Base-by-base conservation (phyloP, 2,113 vertebrate genomes). In the Coptodon bakossiorum region DNA sequence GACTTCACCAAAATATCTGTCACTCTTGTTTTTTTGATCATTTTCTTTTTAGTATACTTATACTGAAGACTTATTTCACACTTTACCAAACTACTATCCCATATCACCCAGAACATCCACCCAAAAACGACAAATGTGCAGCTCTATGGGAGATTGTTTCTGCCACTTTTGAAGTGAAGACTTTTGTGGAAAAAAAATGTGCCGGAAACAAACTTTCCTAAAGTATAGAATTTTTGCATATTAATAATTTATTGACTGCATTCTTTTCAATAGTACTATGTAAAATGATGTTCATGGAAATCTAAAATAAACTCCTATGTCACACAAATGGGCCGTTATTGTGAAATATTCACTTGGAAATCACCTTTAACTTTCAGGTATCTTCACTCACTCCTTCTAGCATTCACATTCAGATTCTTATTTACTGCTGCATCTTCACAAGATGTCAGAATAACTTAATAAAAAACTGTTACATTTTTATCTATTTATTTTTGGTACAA, bases 131-230 rank as follows among this genome's bases (percentile, higher is more conserved):
- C 12, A 71, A 24, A 43, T 40, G 12, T 0, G 36, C 12, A 71
- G 7, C n/a, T 0, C 1, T 40, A 0, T 40, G 7, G 66, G 8
- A 9, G n/a, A 40, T 43, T 9, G 36, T 43, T 71, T 6, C 66
- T 43, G n/a, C 36, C 0, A 71, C 12, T 0, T 59, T 17, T 59
- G 7, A 17, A 27, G 56, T 31, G 0, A 63, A 63, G 9, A 34
- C 29, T 0, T 61, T 61, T 19, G 29, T 63, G 59, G 4, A 0
- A 1, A 31, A 57, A 29, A 27, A 57, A 34, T 6, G 59, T 63
- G 59, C 16, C 0, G 0, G 59, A 63, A 36, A 36, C 16, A 63
- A 63, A 63, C 9, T 19, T 63, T 1, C 31, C 59, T 1, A 36
- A 63, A 63, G 16, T 63, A 36, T 63, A 36, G 59, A 11, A 63